phyloP scores from a whole-genome alignment of 2,113 vertebrate genomes.

The Apteryx owenii region DNA sequence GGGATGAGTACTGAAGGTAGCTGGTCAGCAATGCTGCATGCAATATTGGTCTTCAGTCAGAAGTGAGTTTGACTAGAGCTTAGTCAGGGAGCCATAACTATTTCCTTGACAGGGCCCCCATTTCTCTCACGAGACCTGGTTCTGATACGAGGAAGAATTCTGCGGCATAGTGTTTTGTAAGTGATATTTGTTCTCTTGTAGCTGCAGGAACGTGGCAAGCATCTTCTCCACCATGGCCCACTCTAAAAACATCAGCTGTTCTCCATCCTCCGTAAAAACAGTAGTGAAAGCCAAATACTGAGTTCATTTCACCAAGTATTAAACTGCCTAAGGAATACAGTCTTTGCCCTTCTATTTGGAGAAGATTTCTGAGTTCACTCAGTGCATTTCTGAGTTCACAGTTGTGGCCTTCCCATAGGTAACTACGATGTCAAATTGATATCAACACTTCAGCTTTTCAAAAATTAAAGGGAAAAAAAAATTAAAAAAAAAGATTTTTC shows the following conservation, averaged over 20 bases:
- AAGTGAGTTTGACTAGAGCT: not conserved
- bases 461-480: not conserved
- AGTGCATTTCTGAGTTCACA: not conserved
- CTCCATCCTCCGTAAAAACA: not conserved
- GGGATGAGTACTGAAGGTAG: not conserved
- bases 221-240: not conserved
- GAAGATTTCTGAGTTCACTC: not conserved
- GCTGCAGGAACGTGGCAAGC: not conserved
- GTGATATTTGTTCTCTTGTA: not conserved
- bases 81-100: not conserved
- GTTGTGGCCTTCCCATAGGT: not conserved
- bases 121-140: not conserved
- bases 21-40: not conserved
- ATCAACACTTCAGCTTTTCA: not conserved
- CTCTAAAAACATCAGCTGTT: not conserved
- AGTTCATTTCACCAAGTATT: not conserved
- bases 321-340: not conserved
- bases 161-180: not conserved
- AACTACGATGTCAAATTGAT: constrained; percentile 19
- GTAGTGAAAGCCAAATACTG: fast-evolving
- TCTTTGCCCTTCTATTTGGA: not conserved
- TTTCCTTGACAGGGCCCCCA: not conserved
- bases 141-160: not conserved
- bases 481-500: not conserved
- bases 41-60: not conserved